Percentiles rank a stretch among this genome's conserved stretches.
These are phyloP conservation scores for Gnathonemus echidnorhynchus DNA, from an alignment of 2,113 vertebrate species.

Conservation along the genomic window DNA sequence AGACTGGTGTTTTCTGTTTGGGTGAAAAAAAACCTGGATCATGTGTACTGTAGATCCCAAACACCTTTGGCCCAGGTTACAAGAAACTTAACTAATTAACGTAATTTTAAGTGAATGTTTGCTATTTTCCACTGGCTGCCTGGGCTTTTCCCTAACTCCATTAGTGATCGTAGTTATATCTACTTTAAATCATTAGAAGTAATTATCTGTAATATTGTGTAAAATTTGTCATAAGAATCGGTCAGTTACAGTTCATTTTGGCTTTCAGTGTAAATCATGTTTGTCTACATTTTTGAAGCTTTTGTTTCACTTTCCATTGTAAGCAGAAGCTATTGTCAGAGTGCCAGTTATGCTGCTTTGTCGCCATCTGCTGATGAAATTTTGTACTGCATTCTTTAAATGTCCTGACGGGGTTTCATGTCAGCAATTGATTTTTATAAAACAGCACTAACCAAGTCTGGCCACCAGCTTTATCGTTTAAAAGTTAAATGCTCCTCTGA, in stretches of 20 bases:
- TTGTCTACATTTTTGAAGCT: neutral
- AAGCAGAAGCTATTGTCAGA: neutral
- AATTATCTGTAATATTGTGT: neutral
- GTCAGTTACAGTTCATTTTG: neutral
- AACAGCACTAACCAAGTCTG: neutral
- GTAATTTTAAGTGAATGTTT: neutral
- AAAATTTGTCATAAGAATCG: neutral
- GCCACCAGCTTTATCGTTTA: neutral
- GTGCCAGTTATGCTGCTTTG: neutral
- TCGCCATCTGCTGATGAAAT: neutral
- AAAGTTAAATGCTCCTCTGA: neutral
- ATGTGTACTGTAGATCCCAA: neutral
- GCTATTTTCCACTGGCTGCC: neutral
- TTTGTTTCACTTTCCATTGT: neutral
- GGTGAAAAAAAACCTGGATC: neutral
- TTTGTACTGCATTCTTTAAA: too few relatives aligned
- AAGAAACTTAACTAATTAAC: neutral
- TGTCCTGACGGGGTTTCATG: neutral
- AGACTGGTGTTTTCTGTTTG: neutral
- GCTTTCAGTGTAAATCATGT: neutral
- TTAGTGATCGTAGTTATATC: neutral
- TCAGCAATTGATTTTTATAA: neutral
- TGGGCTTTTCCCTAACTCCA: neutral
- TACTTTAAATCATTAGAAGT: neutral
- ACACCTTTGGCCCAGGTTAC: neutral